Base-by-base conservation (phyloP, 2,113 vertebrate genomes). In the Tiliqua scincoides region DNA sequence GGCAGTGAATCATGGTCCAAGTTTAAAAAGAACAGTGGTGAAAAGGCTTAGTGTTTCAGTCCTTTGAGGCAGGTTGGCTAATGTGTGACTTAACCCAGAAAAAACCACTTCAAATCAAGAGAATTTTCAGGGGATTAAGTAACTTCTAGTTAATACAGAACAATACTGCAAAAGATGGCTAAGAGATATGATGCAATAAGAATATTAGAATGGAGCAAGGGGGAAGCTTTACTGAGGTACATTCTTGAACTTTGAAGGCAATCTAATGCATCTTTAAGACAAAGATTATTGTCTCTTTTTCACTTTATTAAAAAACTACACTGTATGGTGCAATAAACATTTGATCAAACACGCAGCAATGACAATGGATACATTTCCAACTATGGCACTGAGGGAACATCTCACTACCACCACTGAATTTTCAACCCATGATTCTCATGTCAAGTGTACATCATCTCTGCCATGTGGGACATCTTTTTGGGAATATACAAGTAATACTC, bases 401-500 rank as follows among this genome's bases (percentile, higher is more conserved):
- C 90, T 87, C 90, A 88, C 84, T 72, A 73, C 92, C 91, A 83
- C 52, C 87, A 86, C 89, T 83, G 85, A 88, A 61, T 79, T 40
- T 15, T 48, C 40, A 70, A 54, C n/a, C 63, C 80, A 7, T 37
- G 79, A 68, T 77, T 48, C 80, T 79, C 65, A 75, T 2, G 89
- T 96, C 95, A 98, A 85, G 97, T 98, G 85, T 98, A 97, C 96
- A 97, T 97, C 97, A 98, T 97, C 94, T 98, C 97, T 4, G 97
- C 97, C 97, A 97, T 96, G 89, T 97, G 98, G 3, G 97, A 97
- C 96, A 97, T 98, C 92, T 98, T 98, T 96, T 98, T 98, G 91
- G 97, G 98, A 94, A 97, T 97, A 96, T 97, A 98, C 1, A 98
- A 95, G 92, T 98, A 99, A 94, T 98, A 99, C 85, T 99, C 99